Conservation (phyloP, 2,113 vertebrate genomes). For the Bubo bubo region DNA sequence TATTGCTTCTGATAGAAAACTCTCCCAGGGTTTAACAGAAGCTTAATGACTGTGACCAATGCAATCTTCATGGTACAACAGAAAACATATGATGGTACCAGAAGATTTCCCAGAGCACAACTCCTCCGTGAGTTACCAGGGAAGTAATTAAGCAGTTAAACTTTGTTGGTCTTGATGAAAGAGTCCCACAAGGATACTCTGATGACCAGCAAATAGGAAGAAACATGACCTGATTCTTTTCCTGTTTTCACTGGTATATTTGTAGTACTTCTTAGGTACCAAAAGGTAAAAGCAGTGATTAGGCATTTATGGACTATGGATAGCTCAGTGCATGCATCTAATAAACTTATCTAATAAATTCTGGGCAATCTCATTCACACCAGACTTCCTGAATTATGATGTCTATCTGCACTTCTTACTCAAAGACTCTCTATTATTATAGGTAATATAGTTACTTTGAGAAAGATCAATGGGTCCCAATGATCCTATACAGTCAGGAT, state of each 20-base stretch:
- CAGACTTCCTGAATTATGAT: neutral
- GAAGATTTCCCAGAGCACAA: neutral
- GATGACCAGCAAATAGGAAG: neutral
- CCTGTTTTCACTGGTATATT: neutral
- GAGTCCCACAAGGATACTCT: neutral
- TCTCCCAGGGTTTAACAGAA: neutral
- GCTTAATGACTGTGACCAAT: neutral
- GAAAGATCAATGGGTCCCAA: neutral
- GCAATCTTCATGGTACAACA: neutral
- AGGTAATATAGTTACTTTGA: neutral
- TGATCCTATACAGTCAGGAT: neutral
- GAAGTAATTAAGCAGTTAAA: neutral
- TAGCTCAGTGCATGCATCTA: neutral
- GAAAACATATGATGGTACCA: neutral
- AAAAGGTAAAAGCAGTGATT: neutral
- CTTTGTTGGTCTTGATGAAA: neutral
- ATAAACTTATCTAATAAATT: neutral
- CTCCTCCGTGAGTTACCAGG: neutral
- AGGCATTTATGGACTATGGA: fast-evolving
- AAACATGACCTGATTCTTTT: neutral
- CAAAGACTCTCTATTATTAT: neutral
- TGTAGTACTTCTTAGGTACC: neutral
- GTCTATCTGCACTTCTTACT: neutral
- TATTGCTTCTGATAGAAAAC: neutral
- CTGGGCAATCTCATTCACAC: neutral